Evolutionary conservation across 2,797 vertebrate species (phyloP).

Genomic region (Leptoclinus maculatus): DNA sequence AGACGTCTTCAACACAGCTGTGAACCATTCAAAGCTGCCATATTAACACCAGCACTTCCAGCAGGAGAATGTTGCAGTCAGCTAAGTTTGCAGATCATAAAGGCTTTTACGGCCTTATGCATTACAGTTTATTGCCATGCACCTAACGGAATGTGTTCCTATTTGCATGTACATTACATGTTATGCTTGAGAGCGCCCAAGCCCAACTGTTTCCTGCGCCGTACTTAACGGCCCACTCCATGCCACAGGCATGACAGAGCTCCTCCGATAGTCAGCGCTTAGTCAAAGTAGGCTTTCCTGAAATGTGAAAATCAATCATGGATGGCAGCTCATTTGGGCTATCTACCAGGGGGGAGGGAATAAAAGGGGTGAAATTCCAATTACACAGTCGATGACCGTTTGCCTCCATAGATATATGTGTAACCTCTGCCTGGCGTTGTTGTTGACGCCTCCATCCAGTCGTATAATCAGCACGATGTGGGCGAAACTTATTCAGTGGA

Average conservation of each 20-base stretch:
- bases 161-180: slow-evolving; percentile 60
- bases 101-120: slow-evolving; percentile 30
- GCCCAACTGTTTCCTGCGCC: slow-evolving; percentile 43
- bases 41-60: slow-evolving; percentile 22
- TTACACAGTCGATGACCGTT: slow-evolving; percentile 76
- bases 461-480: slow-evolving; percentile 62
- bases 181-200: slow-evolving; percentile 39
- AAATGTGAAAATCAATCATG: slow-evolving; percentile 83
- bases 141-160: slow-evolving; percentile 43
- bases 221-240: slow-evolving; percentile 56
- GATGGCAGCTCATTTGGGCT: slow-evolving; percentile 81
- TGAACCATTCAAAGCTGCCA: slow-evolving; percentile 16
- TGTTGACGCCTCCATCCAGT: slow-evolving; percentile 60
- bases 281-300: slow-evolving; percentile 76
- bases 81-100: slow-evolving; percentile 42
- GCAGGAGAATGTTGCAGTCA: slow-evolving; percentile 29
- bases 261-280: slow-evolving; percentile 71
- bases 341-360: slow-evolving; percentile 60
- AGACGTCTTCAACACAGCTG: slow-evolving; percentile 22
- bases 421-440: slow-evolving; percentile 62
- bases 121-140: slow-evolving; percentile 33
- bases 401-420: slow-evolving; percentile 61
- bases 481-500: slow-evolving; percentile 39
- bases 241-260: slow-evolving; percentile 58
- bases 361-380: slow-evolving; percentile 74